Base-by-base conservation (phyloP, 2,113 vertebrate genomes). In the Hyperopisus bebe region DNA sequence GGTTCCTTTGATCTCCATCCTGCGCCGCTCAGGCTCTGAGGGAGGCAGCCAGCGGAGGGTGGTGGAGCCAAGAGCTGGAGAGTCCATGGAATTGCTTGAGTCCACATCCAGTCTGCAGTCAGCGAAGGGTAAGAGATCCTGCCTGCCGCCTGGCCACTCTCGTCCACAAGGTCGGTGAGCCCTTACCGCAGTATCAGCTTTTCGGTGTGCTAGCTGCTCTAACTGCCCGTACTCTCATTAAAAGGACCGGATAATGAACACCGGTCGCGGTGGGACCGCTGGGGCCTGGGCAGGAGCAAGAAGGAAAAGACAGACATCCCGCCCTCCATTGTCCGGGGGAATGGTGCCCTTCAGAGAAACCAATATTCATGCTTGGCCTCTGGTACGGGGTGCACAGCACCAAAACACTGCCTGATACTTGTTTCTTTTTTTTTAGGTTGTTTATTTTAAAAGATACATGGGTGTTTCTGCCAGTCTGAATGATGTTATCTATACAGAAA, bases 271-370 rank as follows among this genome's bases (percentile, higher is more conserved):
- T 98, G 98, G 98, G 97, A 98, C 90, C 95, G 97, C 55, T 99
- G 98, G 98, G 98, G 98, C 4, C 91, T 99, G 90, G 97, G 96
- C 0, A 94, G 97, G 90, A 93, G 95, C 44, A 97, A 93, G 92
- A 96, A 96, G 92, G 97, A 98, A 93, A 99, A 98, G 93, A 95
- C 95, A 0, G 97, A 96, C 93, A 96, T 99, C 92, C 97, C 98
- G 10, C 93, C 95, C 89, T 96, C 97, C 42, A 94, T 97, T 90
- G 94, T 95, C 90, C 92, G 91, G 90, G 98, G 98, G 70, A 98
- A 97, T 39, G 97, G 95, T 91, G 93, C 94, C 0, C 24, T 95
- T 0, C 89, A 95, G 2, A 94, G 96, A 90, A 95, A 95, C 47
- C 95, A 95, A 11, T 97, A 97, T 7, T 92, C 95, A 0, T 96